A percentile compares a stretch with the other conserved stretches of the same genome.
Evolutionary conservation across 1,140 invertebrate species (phyloP).

Genomic region (Hirudo medicinalis): DNA sequence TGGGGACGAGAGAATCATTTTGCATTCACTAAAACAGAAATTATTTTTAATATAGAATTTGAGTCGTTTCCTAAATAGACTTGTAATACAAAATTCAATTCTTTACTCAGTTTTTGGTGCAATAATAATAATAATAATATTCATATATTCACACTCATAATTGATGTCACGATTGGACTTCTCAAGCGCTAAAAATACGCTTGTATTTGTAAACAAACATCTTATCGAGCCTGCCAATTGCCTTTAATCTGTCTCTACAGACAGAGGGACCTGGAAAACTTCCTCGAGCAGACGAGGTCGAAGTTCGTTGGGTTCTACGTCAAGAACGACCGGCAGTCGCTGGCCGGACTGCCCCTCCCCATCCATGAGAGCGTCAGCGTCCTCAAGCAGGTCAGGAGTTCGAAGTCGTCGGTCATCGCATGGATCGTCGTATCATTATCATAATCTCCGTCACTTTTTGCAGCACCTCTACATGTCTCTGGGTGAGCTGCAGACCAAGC

Average conservation of each 20-base stretch:
- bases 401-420: not conserved
- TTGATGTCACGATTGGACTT: not conserved
- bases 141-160: not conserved
- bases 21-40: not conserved
- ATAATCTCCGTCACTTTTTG: too few species aligned
- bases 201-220: too few species aligned
- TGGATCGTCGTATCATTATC: too few species aligned
- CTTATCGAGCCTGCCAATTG: too few species aligned
- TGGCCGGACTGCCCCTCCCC: slow-evolving; percentile 80
- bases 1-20: slow-evolving; percentile 17
- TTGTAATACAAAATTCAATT: too few species aligned
- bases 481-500: slow-evolving; percentile 45
- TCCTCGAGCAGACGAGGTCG: slow-evolving; percentile 72
- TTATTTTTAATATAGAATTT: too few species aligned
- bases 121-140: too few species aligned
- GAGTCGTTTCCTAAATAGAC: too few species aligned
- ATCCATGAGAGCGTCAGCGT: slow-evolving; percentile 87
- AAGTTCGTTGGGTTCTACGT: slow-evolving; percentile 85
- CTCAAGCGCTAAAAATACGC: too few species aligned
- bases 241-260: slow-evolving; percentile 26
- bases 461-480: slow-evolving; percentile 46
- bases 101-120: too few species aligned
- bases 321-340: slow-evolving; percentile 56
- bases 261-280: slow-evolving; percentile 52
- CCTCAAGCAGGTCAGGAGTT: slow-evolving; percentile 50